Evolutionary conservation across 2,797 vertebrate species (phyloP).

Genomic region (Spondyliosoma cantharus): DNA sequence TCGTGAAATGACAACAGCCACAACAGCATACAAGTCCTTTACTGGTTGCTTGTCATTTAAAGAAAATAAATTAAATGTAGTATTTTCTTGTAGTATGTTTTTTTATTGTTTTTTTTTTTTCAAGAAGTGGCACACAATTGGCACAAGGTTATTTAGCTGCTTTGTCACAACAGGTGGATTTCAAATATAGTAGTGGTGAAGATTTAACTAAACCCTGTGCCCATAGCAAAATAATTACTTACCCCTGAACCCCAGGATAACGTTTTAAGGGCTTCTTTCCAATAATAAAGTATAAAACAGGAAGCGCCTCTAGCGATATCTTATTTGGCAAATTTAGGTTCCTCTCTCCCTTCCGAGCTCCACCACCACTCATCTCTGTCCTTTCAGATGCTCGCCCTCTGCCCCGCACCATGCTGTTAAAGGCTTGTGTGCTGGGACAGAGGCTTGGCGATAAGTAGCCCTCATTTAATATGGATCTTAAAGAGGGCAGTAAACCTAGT

Average conservation of each 20-base stretch:
- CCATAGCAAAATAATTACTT: constrained; percentile 25
- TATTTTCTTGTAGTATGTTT: not conserved
- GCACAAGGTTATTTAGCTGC: not conserved
- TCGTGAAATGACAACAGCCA: constrained; percentile 55
- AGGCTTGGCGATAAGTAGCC: constrained; percentile 80
- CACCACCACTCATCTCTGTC: constrained; percentile 61
- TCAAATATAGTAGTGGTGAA: not conserved
- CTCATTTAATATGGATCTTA: constrained; percentile 83
- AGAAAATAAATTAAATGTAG: constrained; percentile 3
- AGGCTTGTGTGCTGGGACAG: constrained; percentile 75
- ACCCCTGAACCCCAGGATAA: constrained; percentile 2
- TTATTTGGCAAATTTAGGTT: constrained; percentile 61
- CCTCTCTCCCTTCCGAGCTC: constrained; percentile 40
- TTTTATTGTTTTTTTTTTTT: not conserved
- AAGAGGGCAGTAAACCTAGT: constrained; percentile 83
- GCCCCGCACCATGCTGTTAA: constrained; percentile 76
- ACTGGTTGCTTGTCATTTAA: constrained; percentile 42
- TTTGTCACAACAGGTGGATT: constrained; percentile 42
- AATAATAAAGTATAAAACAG: constrained; percentile 32
- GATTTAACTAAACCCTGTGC: constrained; percentile 11
- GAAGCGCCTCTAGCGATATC: constrained; percentile 33
- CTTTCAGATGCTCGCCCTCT: constrained; percentile 72
- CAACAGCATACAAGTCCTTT: constrained; percentile 36
- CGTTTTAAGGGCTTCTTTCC: constrained; percentile 8
- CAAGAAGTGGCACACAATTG: constrained; percentile 7